Evolutionary conservation across 2,888 invertebrate genomes (phyloP).

Genomic region (Caenorhabditis angaria): DNA sequence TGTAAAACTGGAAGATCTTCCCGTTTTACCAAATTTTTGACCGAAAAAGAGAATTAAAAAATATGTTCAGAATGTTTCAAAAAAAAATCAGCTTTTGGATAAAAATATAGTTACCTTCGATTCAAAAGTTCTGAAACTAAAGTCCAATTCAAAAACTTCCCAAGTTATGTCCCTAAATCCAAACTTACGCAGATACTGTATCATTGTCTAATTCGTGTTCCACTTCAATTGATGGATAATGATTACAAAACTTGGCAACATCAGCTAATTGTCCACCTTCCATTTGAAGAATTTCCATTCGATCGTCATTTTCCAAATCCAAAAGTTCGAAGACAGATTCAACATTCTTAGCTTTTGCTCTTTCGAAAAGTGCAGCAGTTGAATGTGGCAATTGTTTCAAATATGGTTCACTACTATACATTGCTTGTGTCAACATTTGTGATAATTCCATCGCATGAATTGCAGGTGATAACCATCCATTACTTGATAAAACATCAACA

Average conservation of each 20-base stretch:
- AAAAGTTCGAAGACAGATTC: slow-evolving; percentile 94
- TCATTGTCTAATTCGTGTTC: slow-evolving; percentile 88
- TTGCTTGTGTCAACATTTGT: slow-evolving; percentile 99
- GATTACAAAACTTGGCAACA: slow-evolving; percentile 96
- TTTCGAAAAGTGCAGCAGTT: slow-evolving; percentile 84
- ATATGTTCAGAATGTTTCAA: no score
- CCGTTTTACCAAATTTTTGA: no score
- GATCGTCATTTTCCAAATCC: slow-evolving; percentile 84
- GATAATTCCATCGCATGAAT: slow-evolving; percentile 99
- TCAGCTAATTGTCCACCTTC: slow-evolving; percentile 91
- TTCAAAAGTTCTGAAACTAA: no score
- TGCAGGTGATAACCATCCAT: slow-evolving; percentile 97
- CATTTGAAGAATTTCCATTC: slow-evolving; percentile 80
- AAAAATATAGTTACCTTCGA: no score
- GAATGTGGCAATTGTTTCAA: slow-evolving; percentile 96
- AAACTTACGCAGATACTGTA: slow-evolving; percentile 75
- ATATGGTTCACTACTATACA: slow-evolving; percentile 98
- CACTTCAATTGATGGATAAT: slow-evolving; percentile 97
- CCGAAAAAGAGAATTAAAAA: no score
- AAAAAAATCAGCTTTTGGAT: no score
- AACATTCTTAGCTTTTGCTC: slow-evolving; percentile 86
- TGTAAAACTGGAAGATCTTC: no score
- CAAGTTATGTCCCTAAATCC: no score
- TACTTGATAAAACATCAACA: slow-evolving; percentile 87
- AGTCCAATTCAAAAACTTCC: no score